A percentile compares a stretch with the other conserved stretches of the same genome.
phyloP scores from a whole-genome alignment of 1,140 invertebrate genomes.

The Listronotus oregonensis region DNA sequence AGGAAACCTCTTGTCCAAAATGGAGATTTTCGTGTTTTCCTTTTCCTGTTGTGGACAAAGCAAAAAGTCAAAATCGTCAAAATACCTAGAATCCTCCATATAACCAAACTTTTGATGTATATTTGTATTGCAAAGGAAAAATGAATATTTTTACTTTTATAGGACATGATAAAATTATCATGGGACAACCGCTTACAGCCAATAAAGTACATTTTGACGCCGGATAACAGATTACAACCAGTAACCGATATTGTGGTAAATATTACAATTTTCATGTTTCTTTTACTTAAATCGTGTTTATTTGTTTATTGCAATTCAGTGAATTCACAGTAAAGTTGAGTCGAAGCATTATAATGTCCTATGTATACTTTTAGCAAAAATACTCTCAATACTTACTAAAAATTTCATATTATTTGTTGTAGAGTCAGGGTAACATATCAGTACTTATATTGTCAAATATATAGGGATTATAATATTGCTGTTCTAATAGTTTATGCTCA shows the following conservation, averaged over 20 bases:
- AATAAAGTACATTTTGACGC: constrained; percentile 39
- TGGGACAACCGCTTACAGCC: constrained; percentile 34
- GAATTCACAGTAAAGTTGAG: too few relatives aligned
- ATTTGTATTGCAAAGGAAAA: constrained; percentile 16
- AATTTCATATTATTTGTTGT: too few relatives aligned
- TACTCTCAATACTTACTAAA: too few relatives aligned
- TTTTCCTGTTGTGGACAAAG: constrained; percentile 39
- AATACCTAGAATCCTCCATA: neutral
- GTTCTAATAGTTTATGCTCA: neutral
- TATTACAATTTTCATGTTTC: neutral
- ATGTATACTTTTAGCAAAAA: too few relatives aligned
- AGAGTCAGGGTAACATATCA: too few relatives aligned
- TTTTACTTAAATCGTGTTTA: neutral
- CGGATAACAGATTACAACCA: constrained; percentile 28
- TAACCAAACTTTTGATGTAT: constrained; percentile 31
- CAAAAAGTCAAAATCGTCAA: constrained; percentile 28
- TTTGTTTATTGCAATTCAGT: too few relatives aligned
- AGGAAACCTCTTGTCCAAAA: constrained; percentile 53
- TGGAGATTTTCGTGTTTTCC: constrained; percentile 50
- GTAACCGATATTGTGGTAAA: constrained; percentile 15
- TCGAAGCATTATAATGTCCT: too few relatives aligned
- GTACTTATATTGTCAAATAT: too few relatives aligned
- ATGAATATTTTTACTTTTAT: constrained; percentile 36
- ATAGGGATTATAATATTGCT: too few relatives aligned
- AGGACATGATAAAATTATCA: constrained; percentile 50